Conservation (phyloP, 2,113 vertebrate genomes). For the Varanus komodoensis region DNA sequence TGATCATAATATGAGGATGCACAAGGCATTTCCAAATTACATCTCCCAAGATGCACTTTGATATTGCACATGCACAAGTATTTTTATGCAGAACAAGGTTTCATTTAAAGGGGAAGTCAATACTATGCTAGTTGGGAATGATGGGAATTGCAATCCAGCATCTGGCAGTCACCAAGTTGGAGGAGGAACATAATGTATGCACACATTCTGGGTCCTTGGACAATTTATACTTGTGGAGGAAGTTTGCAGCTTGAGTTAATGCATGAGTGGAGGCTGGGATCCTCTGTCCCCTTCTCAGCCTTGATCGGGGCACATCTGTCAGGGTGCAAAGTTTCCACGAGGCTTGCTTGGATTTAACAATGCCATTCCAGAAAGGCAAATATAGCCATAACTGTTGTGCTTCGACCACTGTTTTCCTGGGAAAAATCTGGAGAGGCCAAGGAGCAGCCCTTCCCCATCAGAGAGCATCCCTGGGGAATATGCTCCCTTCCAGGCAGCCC, state of each 20-base stretch:
- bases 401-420: slow-evolving; percentile 5
- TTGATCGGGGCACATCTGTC: background rate
- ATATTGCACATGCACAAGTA: too few relatives aligned
- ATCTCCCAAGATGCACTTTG: too few relatives aligned
- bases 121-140: too few relatives aligned
- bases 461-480: background rate
- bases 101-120: too few relatives aligned
- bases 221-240: background rate
- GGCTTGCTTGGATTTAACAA: background rate
- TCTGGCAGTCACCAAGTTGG: too few relatives aligned
- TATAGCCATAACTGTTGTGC: background rate
- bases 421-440: background rate
- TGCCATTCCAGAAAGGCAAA: background rate
- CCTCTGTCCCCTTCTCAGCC: background rate
- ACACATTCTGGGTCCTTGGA: background rate
- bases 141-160: too few relatives aligned
- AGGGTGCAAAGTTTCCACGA: background rate
- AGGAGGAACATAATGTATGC: too few relatives aligned
- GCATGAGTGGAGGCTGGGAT: background rate
- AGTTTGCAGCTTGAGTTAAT: background rate
- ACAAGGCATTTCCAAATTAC: too few relatives aligned
- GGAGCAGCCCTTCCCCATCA: background rate
- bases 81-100: too few relatives aligned
- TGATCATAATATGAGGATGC: too few relatives aligned
- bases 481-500: background rate